A percentile compares a stretch with the other conserved stretches of the same genome.
These are phyloP conservation scores for Leucoraja ocellata DNA, from an alignment of 2,797 vertebrate species.

Conservation along the genomic window DNA sequence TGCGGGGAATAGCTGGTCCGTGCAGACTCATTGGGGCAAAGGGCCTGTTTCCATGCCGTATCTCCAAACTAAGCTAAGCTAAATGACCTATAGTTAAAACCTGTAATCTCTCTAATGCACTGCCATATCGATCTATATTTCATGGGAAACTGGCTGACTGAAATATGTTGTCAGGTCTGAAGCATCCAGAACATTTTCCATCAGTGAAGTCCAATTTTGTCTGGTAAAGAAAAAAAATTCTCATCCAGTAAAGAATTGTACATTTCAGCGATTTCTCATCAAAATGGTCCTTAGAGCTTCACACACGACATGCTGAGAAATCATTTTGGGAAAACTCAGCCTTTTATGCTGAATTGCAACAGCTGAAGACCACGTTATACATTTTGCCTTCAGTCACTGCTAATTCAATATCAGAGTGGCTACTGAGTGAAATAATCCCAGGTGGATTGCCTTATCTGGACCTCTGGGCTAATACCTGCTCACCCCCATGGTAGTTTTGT, in stretches of 20 bases:
- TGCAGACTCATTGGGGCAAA: too few species aligned
- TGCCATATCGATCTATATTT: conserved; percentile 2
- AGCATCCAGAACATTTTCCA: conserved; percentile 15
- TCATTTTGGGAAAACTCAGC: neutral
- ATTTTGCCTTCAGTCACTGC: neutral
- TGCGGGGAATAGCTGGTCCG: too few species aligned
- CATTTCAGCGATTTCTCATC: conserved; percentile 6
- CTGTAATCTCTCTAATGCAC: neutral
- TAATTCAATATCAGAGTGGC: neutral
- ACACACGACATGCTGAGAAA: conserved; percentile 18
- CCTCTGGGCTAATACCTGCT: neutral
- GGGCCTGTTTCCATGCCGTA: too few species aligned
- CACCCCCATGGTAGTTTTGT: too few species aligned
- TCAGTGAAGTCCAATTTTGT: conserved; percentile 18
- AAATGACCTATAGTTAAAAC: conserved; percentile 26
- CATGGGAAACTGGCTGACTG: conserved; percentile 22
- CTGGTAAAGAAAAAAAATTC: neutral
- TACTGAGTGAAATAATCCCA: conserved; percentile 18
- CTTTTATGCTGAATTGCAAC: neutral
- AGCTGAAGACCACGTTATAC: neutral
- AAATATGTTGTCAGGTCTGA: neutral
- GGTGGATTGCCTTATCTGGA: neutral
- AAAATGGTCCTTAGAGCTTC: neutral
- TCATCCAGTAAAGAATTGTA: conserved; percentile 25
- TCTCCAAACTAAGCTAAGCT: too few species aligned